Evolutionary conservation across 30 jellyfish, hydroid and myxozoan genomes (phyloP), one percentile per base, ranked within the genome.

Genomic region (Aurelia sp.): DNA sequence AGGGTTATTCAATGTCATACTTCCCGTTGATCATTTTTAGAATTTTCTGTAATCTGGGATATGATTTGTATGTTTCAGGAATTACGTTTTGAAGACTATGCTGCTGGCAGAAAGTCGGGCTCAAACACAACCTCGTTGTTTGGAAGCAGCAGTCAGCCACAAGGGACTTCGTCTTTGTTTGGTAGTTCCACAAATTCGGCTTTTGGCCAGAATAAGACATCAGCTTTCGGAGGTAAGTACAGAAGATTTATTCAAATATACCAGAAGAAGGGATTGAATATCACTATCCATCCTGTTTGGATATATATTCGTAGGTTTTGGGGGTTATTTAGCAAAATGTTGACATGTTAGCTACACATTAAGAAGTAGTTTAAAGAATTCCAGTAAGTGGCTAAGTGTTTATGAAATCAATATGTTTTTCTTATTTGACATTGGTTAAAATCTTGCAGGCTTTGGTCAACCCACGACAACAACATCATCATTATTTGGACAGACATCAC

Each of bases 71-170:
- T 27, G 35, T 67, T 68, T 33, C 76, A 92, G 98, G 98, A 92
- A 74, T 81, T 92, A 50, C 90, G 98, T 6, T 64, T 86, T 47
- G 98, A 92, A 71, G 98, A 92, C 80, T 92, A 92, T 71, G 10
- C 95, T 3, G 98, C 98, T 30, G 92, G 92, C 3, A 76, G 98
- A 82, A 92, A 92, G 62, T 51, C 92, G 18, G 92, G 92, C 18
- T 70, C 92, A 20, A 68, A 87, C 11, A 18, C 96, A 21, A 64
- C 95, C 17, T 37, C 70, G 16, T 66, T 84, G 59, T 78, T 78
- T 75, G 93, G 95, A 62, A 22, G 85, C 62, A 50, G 89, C 27
- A 80, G 83, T 12, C 77, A 76, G 51, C 83, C 97, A 19, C 79
- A 68, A 10, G 55, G 13, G 55, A 44, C 55, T 8, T 44, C 55